Conservation (phyloP, 2,888 invertebrate species). For the Lissocephala sabroskyi region DNA sequence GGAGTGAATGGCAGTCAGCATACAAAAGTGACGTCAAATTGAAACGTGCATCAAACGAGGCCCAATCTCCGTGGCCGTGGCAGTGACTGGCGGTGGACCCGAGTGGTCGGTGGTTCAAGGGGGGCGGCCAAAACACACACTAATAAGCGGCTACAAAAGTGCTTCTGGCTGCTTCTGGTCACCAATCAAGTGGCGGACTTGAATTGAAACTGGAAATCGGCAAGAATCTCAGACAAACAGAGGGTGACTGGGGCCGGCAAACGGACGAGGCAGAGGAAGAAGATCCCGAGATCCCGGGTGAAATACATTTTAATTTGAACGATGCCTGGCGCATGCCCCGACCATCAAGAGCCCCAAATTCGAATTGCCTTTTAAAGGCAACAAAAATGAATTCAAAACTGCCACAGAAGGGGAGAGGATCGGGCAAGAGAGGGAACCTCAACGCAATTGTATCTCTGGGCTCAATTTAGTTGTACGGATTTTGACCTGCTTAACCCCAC, state of each 20-base stretch:
- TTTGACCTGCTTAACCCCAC: conserved; percentile 70
- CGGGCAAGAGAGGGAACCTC: too few species aligned
- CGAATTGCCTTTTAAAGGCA: conserved; percentile 5
- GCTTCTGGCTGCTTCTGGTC: conserved; percentile 67
- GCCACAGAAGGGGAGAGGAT: conserved; percentile 17
- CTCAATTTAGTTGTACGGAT: conserved; percentile 71
- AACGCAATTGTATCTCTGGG: conserved; percentile 46
- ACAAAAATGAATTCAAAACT: conserved; percentile 38
- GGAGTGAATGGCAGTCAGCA: not conserved
- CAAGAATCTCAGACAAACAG: not conserved
- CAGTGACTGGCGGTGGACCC: not conserved
- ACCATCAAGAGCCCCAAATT: not conserved
- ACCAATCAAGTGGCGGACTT: conserved; percentile 22
- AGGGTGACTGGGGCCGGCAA: too few species aligned
- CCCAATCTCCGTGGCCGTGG: not conserved
- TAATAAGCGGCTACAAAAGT: conserved; percentile 63
- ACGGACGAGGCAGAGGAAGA: too few species aligned
- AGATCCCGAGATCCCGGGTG: too few species aligned
- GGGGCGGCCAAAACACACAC: conserved; percentile 20
- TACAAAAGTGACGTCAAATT: not conserved
- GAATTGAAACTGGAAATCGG: too few species aligned
- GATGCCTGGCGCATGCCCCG: too few species aligned
- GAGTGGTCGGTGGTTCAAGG: not conserved
- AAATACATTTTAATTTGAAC: conserved; percentile 62
- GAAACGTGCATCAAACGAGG: conserved; percentile 4